A percentile compares a stretch with the other conserved stretches of the same genome.
These are phyloP conservation scores for Solenodon paradoxus DNA, from an alignment of 2,113 vertebrate genomes.

Conservation along the genomic window DNA sequence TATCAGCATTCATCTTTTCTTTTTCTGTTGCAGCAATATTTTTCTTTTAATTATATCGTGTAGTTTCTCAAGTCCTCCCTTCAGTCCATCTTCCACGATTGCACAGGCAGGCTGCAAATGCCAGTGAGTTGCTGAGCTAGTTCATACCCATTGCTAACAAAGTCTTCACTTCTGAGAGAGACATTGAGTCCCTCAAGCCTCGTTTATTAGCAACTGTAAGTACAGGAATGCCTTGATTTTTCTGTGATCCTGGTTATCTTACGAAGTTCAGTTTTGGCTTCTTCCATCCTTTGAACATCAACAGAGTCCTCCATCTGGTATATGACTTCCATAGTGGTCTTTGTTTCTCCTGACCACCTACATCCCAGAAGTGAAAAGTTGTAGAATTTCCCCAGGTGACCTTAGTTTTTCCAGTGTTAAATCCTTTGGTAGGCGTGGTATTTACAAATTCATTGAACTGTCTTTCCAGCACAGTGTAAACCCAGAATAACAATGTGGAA, in stretches of 20 bases:
- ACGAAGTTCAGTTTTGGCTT: constrained; percentile 98
- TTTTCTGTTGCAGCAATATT: constrained; percentile 91
- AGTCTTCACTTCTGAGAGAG: constrained; percentile 92
- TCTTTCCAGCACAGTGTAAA: constrained; percentile 96
- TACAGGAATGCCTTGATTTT: constrained; percentile 95
- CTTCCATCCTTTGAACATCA: constrained; percentile 96
- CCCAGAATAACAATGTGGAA: constrained; percentile 97
- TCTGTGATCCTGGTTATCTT: constrained; percentile 94
- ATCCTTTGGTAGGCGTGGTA: constrained; percentile 97
- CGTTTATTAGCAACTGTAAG: constrained; percentile 98
- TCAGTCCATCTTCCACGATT: constrained; percentile 96
- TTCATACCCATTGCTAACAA: constrained; percentile 92
- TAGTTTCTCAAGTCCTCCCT: constrained; percentile 93
- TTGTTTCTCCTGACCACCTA: constrained; percentile 97
- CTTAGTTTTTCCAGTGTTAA: constrained; percentile 96
- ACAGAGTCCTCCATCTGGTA: constrained; percentile 97
- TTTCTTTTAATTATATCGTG: constrained; percentile 94
- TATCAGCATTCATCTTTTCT: constrained; percentile 89
- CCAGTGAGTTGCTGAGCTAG: constrained; percentile 93
- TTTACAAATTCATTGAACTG: constrained; percentile 98
- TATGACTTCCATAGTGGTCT: constrained; percentile 98
- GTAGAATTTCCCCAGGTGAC: constrained; percentile 91
- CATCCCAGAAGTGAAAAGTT: constrained; percentile 98
- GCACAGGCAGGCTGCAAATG: constrained; percentile 96
- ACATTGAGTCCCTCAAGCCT: constrained; percentile 94